Percentiles rank a stretch among this genome's conserved stretches.
Conservation (phyloP, 2,888 invertebrate genomes). For the Gandaritis pyraliata region DNA sequence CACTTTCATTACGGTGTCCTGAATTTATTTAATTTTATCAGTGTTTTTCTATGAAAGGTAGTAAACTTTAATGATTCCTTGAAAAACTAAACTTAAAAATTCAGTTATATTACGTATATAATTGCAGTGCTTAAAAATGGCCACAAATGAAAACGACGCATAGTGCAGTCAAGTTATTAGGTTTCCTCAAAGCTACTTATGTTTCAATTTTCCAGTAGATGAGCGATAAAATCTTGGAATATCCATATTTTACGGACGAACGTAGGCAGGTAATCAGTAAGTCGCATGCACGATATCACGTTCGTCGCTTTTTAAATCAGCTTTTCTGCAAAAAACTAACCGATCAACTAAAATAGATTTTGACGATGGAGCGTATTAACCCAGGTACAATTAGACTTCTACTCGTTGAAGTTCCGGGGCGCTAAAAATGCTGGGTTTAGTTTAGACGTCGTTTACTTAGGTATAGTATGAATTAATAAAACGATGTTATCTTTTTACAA, state of each 20-base stretch:
- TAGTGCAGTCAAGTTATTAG: too few relatives aligned
- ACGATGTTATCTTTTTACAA: too few relatives aligned
- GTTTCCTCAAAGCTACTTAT: neutral
- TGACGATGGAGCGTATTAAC: too few relatives aligned
- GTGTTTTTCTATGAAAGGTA: neutral
- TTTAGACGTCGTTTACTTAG: too few relatives aligned
- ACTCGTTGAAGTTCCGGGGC: too few relatives aligned
- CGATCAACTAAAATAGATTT: too few relatives aligned
- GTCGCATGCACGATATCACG: constrained; percentile 3
- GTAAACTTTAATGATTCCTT: constrained; percentile 1
- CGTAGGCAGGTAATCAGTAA: constrained; percentile 12
- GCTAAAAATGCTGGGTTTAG: too few relatives aligned
- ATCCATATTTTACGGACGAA: constrained; percentile 14
- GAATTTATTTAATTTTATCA: neutral
- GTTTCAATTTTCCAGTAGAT: constrained; percentile 17
- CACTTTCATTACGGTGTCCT: constrained; percentile 9
- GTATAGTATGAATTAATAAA: too few relatives aligned
- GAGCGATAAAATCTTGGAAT: constrained; percentile 13
- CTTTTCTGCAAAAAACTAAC: neutral
- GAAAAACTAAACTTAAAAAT: too few relatives aligned
- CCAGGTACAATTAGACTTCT: too few relatives aligned
- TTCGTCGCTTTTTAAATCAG: neutral
- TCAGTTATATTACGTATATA: too few relatives aligned
- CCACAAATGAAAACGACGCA: too few relatives aligned
- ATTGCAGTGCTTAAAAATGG: neutral